Evolutionary conservation across 2,888 invertebrate genomes (phyloP), one percentile per base, ranked within the genome.

Genomic region (Agrotis clavis): DNA sequence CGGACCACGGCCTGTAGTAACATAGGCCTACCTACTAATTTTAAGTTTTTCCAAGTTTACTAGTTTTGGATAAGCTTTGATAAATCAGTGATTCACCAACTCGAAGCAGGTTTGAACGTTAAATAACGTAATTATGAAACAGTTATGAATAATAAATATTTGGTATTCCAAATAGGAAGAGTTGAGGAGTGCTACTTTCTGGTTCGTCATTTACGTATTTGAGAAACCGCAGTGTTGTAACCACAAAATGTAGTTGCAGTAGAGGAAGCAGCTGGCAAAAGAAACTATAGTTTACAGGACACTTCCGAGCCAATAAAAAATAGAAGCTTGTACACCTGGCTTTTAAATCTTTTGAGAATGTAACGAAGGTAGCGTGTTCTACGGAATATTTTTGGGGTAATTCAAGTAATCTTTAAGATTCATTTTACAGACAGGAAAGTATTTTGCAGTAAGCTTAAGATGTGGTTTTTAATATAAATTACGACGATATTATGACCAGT

Each of bases 331-430:
- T 50, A 47, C 21, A 53, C 53, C 59, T 57, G 30, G 45, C 16
- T 18, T 60, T 53, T 11, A 70, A 41, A 41, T 54, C 4, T 18
- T n/a, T 54, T 11, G 41, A 54, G 14, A 72, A 61, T 56, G n/a
- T 19, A 47, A 47, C 19, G 47, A 53, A 41, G 16, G 35, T 21
- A 47, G 47, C 35, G 18, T 47, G 47, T 25, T 41, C 41, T 61
- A 53, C 16, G 14, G 25, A 71, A 70, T 67, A 67, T 51, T 35
- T 25, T 41, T 4, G 13, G 50, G n/a, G 7, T 41, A 66, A n/a
- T n/a, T n/a, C n/a, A n/a, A n/a, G n/a, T n/a, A 19, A 50, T 51
- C 16, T 67, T 54, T 11, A 47, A 11, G 47, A 16, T 54, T 30
- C 16, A 51, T 45, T 14, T 13, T n/a, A 48, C 7, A 25, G 25